phyloP scores from a whole-genome alignment of 2,797 vertebrate genomes.

The Rhinogobio ventralis region DNA sequence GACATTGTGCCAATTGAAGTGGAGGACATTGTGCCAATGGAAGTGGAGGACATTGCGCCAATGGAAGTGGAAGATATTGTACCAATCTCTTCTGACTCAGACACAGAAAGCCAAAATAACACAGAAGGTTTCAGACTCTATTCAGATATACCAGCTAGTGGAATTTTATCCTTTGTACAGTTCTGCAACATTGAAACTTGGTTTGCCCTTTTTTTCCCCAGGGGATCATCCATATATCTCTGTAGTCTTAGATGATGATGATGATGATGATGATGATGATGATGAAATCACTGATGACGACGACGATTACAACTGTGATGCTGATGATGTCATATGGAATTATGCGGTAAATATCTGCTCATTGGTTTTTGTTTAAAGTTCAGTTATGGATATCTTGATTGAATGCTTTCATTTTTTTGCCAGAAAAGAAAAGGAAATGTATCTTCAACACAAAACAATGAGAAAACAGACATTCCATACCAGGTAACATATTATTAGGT shows the following conservation, averaged over 20 bases:
- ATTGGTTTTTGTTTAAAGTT: background rate
- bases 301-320: constrained; percentile 22
- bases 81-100: constrained; percentile 1
- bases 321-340: constrained; percentile 44
- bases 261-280: constrained; percentile 45
- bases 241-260: background rate
- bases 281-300: constrained; percentile 39
- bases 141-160: background rate
- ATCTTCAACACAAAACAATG: background rate
- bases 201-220: background rate
- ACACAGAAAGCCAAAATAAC: background rate
- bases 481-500: constrained; percentile 36
- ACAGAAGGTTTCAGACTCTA: constrained; percentile 22
- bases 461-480: constrained; percentile 5
- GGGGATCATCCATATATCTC: background rate
- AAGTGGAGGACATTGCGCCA: constrained; percentile 29
- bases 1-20: constrained; percentile 22
- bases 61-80: constrained; percentile 34
- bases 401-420: background rate
- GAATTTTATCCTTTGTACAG: background rate
- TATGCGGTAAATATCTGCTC: constrained; percentile 9
- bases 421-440: constrained; percentile 12
- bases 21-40: background rate
- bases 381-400: background rate
- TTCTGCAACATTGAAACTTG: background rate